Evolutionary conservation across 2,888 invertebrate species (phyloP).

Genomic region (Chrysina gloriosa): DNA sequence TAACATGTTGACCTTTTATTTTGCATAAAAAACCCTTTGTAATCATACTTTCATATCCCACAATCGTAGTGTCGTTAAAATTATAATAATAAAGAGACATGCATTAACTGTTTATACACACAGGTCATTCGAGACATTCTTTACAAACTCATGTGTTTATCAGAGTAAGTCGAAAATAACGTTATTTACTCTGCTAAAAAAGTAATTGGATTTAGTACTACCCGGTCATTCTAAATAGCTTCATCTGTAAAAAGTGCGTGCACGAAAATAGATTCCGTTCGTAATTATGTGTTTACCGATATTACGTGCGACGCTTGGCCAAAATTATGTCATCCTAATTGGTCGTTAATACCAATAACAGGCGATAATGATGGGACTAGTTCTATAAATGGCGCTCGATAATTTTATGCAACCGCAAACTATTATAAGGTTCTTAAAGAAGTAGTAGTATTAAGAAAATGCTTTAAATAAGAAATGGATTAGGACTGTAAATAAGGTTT

Average conservation of each 20-base stretch:
- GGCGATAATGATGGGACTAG: not conserved
- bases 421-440: not conserved
- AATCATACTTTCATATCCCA: no score
- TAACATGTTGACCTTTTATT: no score
- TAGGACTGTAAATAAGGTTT: no score
- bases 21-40: no score
- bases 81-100: no score
- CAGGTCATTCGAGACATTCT: no score
- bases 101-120: no score
- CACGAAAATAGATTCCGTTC: not conserved
- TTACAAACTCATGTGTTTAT: no score
- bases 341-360: not conserved
- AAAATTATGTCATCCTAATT: constrained; percentile 20
- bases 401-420: not conserved
- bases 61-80: no score
- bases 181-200: not conserved
- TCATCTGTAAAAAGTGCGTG: not conserved
- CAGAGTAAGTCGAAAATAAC: no score
- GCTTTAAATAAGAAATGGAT: no score
- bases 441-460: no score
- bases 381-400: not conserved
- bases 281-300: not conserved
- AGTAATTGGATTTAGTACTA: not conserved
- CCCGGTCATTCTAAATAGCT: not conserved
- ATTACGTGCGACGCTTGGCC: not conserved